Percentiles rank a stretch among this genome's conserved stretches.
These are phyloP conservation scores for Sorex maritimensis DNA, from an alignment of 2,797 vertebrate genomes.

Conservation along the genomic window DNA sequence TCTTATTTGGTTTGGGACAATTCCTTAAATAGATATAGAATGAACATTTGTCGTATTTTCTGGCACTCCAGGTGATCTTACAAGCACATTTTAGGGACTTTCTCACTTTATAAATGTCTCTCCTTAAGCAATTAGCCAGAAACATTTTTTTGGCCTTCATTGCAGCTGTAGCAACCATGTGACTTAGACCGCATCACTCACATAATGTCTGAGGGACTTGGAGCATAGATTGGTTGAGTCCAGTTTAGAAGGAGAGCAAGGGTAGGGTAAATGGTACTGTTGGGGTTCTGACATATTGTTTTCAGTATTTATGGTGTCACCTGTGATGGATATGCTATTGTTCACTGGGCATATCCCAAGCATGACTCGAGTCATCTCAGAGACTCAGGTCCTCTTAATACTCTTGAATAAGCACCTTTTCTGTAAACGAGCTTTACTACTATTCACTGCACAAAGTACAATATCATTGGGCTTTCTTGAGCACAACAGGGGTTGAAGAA, in stretches of 20 bases:
- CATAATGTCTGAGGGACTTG: neutral
- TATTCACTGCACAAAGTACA: neutral
- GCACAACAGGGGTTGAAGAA: neutral
- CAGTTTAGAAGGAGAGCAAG: neutral
- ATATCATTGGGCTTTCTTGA: neutral
- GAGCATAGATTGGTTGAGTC: neutral
- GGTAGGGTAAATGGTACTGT: neutral
- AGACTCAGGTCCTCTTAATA: neutral
- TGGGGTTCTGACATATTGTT: neutral
- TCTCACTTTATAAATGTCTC: neutral
- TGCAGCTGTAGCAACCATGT: neutral
- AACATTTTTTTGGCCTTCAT: neutral
- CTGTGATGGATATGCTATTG: neutral
- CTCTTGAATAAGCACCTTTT: neutral
- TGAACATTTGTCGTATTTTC: neutral
- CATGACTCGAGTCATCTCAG: too few relatives aligned
- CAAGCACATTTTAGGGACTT: neutral
- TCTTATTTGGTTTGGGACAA: slow-evolving; percentile 24
- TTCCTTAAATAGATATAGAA: neutral
- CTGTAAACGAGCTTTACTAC: neutral
- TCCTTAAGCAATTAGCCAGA: neutral
- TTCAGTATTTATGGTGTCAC: neutral
- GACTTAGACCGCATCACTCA: neutral
- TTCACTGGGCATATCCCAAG: neutral
- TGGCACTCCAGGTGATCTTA: neutral